A percentile compares a stretch with the other conserved stretches of the same genome.
Conservation (phyloP, 2,113 vertebrate species). For the Oryzias melastigma region DNA sequence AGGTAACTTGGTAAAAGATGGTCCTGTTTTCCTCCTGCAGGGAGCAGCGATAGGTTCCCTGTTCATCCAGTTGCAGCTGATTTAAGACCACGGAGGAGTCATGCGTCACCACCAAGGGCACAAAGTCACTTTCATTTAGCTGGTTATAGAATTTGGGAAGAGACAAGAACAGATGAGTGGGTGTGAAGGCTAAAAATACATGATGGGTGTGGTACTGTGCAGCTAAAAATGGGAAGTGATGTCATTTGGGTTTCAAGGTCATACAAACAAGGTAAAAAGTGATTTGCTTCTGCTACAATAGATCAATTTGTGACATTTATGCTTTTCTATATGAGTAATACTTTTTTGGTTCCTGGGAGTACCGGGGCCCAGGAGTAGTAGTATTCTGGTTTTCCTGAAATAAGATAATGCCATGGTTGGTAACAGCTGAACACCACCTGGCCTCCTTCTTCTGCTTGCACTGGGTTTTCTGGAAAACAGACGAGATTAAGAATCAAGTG, state of each 20-base stretch:
- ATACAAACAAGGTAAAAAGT: neutral
- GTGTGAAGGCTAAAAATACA: slow-evolving; percentile 2
- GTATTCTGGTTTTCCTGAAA: slow-evolving; percentile 59
- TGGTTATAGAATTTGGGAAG: slow-evolving; percentile 33
- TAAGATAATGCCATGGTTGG: slow-evolving; percentile 70
- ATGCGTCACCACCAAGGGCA: slow-evolving; percentile 56
- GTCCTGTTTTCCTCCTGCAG: slow-evolving; percentile 48
- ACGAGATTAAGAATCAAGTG: slow-evolving; percentile 2
- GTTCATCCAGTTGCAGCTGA: slow-evolving; percentile 64
- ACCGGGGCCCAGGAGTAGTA: slow-evolving; percentile 61
- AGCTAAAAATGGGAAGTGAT: too few species aligned
- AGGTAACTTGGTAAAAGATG: slow-evolving; percentile 54
- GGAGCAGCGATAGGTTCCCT: slow-evolving; percentile 71
- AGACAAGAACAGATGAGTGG: slow-evolving; percentile 1
- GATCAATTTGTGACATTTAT: neutral
- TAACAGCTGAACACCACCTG: slow-evolving; percentile 73
- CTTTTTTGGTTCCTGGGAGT: slow-evolving; percentile 39
- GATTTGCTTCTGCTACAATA: neutral
- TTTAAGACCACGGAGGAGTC: slow-evolving; percentile 72
- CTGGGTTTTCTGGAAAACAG: slow-evolving; percentile 37
- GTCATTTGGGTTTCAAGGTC: neutral
- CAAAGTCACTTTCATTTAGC: slow-evolving; percentile 47
- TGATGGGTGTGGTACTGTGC: neutral
- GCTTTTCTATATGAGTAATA: slow-evolving; percentile 5
- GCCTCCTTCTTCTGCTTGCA: slow-evolving; percentile 65